Base-by-base conservation (phyloP, 2,113 vertebrate species). In the Microcebus ravelobensis region DNA sequence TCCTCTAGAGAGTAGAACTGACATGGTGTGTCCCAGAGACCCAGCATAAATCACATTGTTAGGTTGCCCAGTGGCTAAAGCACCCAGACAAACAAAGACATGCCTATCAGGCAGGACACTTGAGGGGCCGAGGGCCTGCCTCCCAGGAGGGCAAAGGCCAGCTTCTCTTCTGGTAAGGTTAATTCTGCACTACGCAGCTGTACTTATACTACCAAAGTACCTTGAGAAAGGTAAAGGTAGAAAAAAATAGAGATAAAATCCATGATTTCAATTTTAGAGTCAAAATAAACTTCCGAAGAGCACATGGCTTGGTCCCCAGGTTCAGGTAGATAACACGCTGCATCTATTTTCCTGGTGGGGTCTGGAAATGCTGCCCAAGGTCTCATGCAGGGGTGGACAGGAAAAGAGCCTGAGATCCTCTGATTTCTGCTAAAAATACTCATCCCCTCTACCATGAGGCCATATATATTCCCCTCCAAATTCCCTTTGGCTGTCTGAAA, bases 231-330 rank as follows among this genome's bases (percentile, higher is more conserved):
- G 31, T 39, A 34, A 94, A 89, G 11, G 4, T 87, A 91, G 36
- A 65, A 57, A 87, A 68, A 21, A 82, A 67, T 34, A 79, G 20
- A 63, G n/a, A 85, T 2, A 73, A 25, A 70, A 45, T 45, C 57
- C 80, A 88, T 34, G 87, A 57, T 92, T 94, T 92, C 45, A 82
- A 94, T 36, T 71, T 92, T 87, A 57, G 6, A 45, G 48, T 96
- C 31, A 65, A 91, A 89, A 70, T 59, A 91, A 95, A 83, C 63
- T 89, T 86, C 45, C 89, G 86, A 96, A 90, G 29, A 61, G 12
- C 55, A 77, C 25, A 70, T 42, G 50, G 1, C 68, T 39, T 87
- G 31, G 29, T 80, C 3, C 73, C 14, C 68, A 4, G 4, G 61
- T 70, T 87, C 80, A 74, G n/a, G 13, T 29, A 65, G 61, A 27